Base-by-base conservation (phyloP, 2,888 invertebrate species). In the Scaptomyza parva region DNA sequence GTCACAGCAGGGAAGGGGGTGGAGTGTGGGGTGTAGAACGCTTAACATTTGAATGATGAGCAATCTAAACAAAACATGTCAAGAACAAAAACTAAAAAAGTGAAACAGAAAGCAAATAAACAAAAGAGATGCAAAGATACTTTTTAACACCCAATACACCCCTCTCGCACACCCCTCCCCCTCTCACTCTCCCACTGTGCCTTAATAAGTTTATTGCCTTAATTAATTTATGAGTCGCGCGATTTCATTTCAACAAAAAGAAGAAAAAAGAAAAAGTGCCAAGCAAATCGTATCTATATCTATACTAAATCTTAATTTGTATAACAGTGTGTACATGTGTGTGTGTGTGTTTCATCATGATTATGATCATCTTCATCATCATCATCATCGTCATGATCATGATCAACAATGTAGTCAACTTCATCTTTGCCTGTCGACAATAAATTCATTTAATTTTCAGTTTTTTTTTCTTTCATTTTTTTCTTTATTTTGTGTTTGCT, bases 201-300 rank as follows among this genome's bases (percentile, higher is more conserved):
- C 69, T 65, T 72, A 73, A 77, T 77, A 65, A 64, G 60, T 86
- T 77, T 76, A 78, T 81, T 89, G 81, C 70, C 72, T 89, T 86
- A 89, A 89, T 89, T 89, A 89, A 89, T 89, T 89, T 89, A 89
- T 89, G 88, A 82, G 79, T 69, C 66, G 85, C 66, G 86, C 88
- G 79, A 89, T 85, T 83, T 84, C 82, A 78, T 76, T 86, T 71
- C 44, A 53, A 37, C 47, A 66, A n/a, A 14, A 35, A 8, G 2
- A 35, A 35, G 8, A 17, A 33, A 1, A 28, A 28, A 30, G 40
- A n/a, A 51, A 61, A 30, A 54, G 30, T 50, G 58, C 47, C 52
- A 52, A 61, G 55, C 44, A 58, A 58, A 60, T 67, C n/a, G 45
- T 52, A 59, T 40, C 61, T 66, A 40, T 28, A n/a, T 9, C 17